Evolutionary conservation across 2,113 vertebrate species (phyloP).

Genomic region (Vulpes lagopus): DNA sequence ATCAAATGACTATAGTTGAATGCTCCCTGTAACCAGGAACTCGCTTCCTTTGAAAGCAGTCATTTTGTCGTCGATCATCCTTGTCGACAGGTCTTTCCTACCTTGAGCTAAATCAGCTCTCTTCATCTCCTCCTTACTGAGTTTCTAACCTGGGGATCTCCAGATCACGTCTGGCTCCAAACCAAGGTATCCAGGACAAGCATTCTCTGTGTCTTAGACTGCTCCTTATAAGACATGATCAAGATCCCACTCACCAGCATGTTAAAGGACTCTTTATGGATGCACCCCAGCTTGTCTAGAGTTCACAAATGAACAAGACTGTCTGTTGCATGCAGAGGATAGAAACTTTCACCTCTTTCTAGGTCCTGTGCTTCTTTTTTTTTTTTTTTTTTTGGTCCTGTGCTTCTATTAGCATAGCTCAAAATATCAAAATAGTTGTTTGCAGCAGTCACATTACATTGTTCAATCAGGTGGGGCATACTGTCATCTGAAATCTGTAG

Average conservation of each 20-base stretch:
- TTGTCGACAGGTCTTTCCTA: background rate
- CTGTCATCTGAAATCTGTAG: constrained; percentile 52
- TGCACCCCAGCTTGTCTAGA: constrained; percentile 23
- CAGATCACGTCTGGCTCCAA: background rate
- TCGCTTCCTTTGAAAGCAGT: background rate
- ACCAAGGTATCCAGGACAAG: background rate
- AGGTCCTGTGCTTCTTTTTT: background rate
- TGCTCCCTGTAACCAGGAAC: background rate
- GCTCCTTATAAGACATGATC: background rate
- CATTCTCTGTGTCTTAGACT: background rate
- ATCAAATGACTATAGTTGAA: background rate
- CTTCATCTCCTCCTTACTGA: background rate
- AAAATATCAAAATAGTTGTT: background rate
- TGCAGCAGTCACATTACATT: background rate
- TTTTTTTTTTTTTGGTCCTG: background rate
- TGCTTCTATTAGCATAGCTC: background rate
- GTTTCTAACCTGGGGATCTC: background rate
- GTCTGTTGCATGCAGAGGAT: background rate
- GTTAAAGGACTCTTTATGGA: background rate
- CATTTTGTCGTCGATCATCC: background rate
- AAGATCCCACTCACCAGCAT: constrained; percentile 39
- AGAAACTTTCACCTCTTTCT: constrained; percentile 32
- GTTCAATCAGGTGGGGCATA: constrained; percentile 24
- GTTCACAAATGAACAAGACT: background rate
- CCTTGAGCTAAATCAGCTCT: background rate